Percentiles rank a stretch among this genome's conserved stretches.
Conservation (phyloP, 92 coral and sea anemone species). For the Ricordea florida region DNA sequence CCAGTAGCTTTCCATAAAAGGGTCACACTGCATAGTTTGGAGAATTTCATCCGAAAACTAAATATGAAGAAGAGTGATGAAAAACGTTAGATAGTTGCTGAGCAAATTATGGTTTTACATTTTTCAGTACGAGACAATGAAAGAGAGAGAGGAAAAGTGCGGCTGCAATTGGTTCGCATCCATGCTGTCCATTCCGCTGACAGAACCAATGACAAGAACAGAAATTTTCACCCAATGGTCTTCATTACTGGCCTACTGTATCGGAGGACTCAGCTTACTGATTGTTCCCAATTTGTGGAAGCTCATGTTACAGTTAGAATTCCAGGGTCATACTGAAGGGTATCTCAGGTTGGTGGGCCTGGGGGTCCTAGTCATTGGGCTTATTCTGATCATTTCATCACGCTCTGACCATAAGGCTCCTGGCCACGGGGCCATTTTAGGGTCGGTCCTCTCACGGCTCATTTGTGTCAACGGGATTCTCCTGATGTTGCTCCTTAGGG, state of each 20-base stretch:
- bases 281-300: slow-evolving; percentile 50
- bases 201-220: slow-evolving; percentile 33
- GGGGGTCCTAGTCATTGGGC: slow-evolving; percentile 46
- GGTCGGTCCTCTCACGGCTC: slow-evolving; percentile 29
- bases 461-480: slow-evolving; percentile 54
- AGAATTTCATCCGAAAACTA: no score
- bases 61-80: no score
- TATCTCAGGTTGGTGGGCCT: slow-evolving; percentile 42
- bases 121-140: not conserved
- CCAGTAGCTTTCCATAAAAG: no score
- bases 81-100: no score
- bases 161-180: slow-evolving; percentile 40
- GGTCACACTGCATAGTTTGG: no score
- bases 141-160: not conserved
- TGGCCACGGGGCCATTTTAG: slow-evolving; percentile 40
- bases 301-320: slow-evolving; percentile 15
- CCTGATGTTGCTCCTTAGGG: slow-evolving; percentile 13
- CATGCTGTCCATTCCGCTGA: slow-evolving; percentile 61
- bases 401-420: slow-evolving; percentile 38
- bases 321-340: slow-evolving; percentile 35
- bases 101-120: not conserved
- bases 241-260: slow-evolving; percentile 47
- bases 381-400: slow-evolving; percentile 34
- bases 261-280: slow-evolving; percentile 58
- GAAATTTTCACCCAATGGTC: slow-evolving; percentile 57